Evolutionary conservation across 2,113 vertebrate genomes (phyloP), one percentile per base, ranked within the genome.

Genomic region (Syngnathoides biaculeatus): DNA sequence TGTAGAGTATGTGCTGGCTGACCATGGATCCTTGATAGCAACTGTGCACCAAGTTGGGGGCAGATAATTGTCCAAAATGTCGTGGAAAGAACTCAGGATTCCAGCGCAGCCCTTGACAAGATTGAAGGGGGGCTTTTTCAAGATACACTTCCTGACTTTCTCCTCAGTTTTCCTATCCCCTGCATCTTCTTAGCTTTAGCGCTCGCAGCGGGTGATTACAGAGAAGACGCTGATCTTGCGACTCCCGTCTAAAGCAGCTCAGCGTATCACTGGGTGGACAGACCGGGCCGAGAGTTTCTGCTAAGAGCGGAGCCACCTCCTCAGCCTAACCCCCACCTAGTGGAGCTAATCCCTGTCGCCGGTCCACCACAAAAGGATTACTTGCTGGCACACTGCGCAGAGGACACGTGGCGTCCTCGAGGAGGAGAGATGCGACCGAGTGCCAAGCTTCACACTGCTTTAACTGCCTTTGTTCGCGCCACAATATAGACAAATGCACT

Each of bases 251-350:
- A 79, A 77, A 79, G 71, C 68, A 15, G 79, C 80, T 79, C 89
- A 89, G 91, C 90, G 80, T 75, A 69, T 68, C 79, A 87, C 82
- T 85, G 86, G 89, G 87, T 84, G 81, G 87, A 87, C 83, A 79
- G 78, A 77, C 72, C 64, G 61, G 63, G 68, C 66, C 50, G 71
- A 80, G 79, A 82, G 80, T 73, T 73, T 59, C 68, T 78, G 78
- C 82, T 75, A 79, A 77, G 67, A 48, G 66, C 30, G 43, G 43
- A 83, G 72, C 56, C 75, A 20, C 72, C 83, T 45, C 80, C 84
- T 65, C 67, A 77, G 83, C 83, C 84, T 70, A 15, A 65, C 56
- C 78, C 82, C 81, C 60, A 77, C 74, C 64, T 72, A 73, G 1
- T 60, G 73, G 80, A 62, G 67, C 77, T 60, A 72, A 84, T 76